Percentiles rank a stretch among this genome's conserved stretches.
phyloP scores from a whole-genome alignment of 35 echinoderm and acorn worm genomes.

The Apostichopus japonicus region DNA sequence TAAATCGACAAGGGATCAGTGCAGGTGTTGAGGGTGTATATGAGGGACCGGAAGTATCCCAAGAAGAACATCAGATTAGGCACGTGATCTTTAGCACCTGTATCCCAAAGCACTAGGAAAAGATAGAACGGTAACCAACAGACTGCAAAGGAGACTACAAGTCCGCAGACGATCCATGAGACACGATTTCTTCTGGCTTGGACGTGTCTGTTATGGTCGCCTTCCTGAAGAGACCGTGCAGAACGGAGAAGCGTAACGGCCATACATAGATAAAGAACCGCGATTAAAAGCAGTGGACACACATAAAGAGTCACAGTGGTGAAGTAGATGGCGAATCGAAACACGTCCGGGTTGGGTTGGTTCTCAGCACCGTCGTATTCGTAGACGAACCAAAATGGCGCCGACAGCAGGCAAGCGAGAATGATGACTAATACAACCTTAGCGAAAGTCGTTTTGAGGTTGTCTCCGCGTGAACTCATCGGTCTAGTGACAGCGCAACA shows the following conservation, averaged over 20 bases:
- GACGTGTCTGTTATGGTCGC: slow-evolving; percentile 36
- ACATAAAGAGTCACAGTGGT: slow-evolving; percentile 25
- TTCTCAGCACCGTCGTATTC: background rate
- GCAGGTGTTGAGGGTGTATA: slow-evolving; percentile 46
- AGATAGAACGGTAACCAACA: slow-evolving; percentile 43
- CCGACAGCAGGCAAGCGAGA: slow-evolving; percentile 6
- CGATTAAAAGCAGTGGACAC: slow-evolving; percentile 3
- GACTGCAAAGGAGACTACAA: slow-evolving; percentile 32
- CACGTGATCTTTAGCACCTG: background rate
- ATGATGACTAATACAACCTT: slow-evolving; percentile 20
- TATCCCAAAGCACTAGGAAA: background rate
- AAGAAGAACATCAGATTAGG: background rate
- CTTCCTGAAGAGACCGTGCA: background rate
- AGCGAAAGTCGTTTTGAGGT: slow-evolving; percentile 12
- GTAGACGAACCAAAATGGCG: slow-evolving; percentile 45
- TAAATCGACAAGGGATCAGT: slow-evolving; percentile 43
- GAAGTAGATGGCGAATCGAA: slow-evolving; percentile 4
- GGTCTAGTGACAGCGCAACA: slow-evolving; percentile 27
- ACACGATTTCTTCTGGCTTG: slow-evolving; percentile 36
- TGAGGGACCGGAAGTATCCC: slow-evolving; percentile 13
- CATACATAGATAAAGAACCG: slow-evolving; percentile 20
- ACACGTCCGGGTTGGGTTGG: background rate
- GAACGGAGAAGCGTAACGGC: background rate
- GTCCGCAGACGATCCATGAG: slow-evolving; percentile 42
- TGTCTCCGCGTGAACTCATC: slow-evolving; percentile 6